Base-by-base conservation (phyloP, 2,888 invertebrate genomes). In the Diogma glabrata region DNA sequence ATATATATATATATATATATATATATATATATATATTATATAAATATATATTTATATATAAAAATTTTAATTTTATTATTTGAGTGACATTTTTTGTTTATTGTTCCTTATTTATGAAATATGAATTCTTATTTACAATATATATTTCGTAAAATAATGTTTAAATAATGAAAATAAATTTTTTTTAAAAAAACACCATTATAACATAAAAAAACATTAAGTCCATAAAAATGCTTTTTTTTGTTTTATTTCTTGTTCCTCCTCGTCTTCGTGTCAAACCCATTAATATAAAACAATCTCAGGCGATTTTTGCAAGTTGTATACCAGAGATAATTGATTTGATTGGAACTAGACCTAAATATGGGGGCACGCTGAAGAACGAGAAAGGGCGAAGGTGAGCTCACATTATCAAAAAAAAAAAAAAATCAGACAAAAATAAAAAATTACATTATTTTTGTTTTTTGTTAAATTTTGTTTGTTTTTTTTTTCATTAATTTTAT, bases 241-340 rank as follows among this genome's bases (percentile, higher is more conserved):
- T 33, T 45, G 45, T 51, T 49, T 53, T 53, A 50, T 53, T 51
- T 51, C 47, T 51, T 51, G 36, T 53, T 47, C n/a, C 40, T 51
- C 51, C 47, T 54, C 51, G 33, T 54, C 54, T 53, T 47, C 33
- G 40, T 54, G 53, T 55, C 22, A 40, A 22, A 43, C 43, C 22
- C 23, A 43, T 22, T 20, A 43, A 43, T 43, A 22, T 14, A 22
- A 43, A 43, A 43, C 26, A 76, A 24, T 40, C 53, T 53, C 68
- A 96, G 95, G 97, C 97, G 82, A 95, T 97, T 87, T 99, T 99
- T 89, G 97, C 97, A 82, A 95, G 94, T 87, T 96, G 95, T 87
- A 95, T 99, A 80, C 97, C 97, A 77, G 97, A 99, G 87, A 97
- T 99, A 80, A 95, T 95, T 81, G 97, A 99, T 85, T 91, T 99